phyloP scores from a whole-genome alignment of 2,113 vertebrate species.

The Lophochroa leadbeateri region DNA sequence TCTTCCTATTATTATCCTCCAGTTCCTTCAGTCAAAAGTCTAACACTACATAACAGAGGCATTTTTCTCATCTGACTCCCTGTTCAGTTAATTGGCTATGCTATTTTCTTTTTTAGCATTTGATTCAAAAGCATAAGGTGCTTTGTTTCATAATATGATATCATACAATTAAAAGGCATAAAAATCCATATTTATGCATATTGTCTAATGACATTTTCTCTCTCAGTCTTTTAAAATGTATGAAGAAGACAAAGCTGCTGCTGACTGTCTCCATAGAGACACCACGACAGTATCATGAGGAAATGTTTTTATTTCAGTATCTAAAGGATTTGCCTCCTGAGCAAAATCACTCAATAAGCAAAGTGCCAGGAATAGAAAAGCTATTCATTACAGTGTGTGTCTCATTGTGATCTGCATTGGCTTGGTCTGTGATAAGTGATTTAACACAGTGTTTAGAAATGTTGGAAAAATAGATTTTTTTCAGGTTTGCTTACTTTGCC shows the following conservation, averaged over 20 bases:
- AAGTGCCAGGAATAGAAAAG: constrained; percentile 40
- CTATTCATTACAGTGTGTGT: constrained; percentile 2
- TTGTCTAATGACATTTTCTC: not conserved
- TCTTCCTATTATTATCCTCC: not conserved
- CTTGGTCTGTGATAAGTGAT: constrained; percentile 17
- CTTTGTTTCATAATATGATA: not conserved
- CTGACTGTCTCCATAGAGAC: constrained; percentile 52
- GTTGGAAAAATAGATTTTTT: not conserved
- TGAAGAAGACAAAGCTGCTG: constrained; percentile 24
- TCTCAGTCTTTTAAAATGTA: not conserved
- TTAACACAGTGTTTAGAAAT: constrained; percentile 21
- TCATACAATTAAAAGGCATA: not conserved
- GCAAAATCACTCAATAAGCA: constrained; percentile 49
- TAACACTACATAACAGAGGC: not conserved
- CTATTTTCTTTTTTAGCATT: not conserved
- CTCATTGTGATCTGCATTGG: constrained; percentile 14
- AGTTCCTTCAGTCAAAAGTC: not conserved
- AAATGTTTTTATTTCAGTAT: constrained; percentile 57
- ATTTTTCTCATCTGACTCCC: not conserved
- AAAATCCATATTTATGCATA: not conserved
- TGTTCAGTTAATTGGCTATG: not conserved
- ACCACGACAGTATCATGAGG: constrained; percentile 17
- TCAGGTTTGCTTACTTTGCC: not conserved
- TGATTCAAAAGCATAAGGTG: not conserved
- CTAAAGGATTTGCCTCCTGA: constrained; percentile 54